phyloP scores from a whole-genome alignment of 2,797 vertebrate genomes.

The Hippoglossus hippoglossus region DNA sequence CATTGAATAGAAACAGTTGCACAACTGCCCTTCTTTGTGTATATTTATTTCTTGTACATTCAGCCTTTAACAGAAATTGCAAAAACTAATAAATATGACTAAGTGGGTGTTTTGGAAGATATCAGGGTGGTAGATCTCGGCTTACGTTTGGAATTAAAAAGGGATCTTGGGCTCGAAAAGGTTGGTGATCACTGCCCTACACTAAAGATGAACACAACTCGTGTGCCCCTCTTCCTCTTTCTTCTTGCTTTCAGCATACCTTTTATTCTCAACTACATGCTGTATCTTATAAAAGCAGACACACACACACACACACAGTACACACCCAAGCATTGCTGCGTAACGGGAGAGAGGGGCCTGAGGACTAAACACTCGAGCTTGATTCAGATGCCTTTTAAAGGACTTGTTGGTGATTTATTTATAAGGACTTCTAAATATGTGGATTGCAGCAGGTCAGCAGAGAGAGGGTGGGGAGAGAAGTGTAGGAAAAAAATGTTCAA shows the following conservation, averaged over 20 bases:
- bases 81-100: too few species aligned
- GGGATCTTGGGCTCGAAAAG: too few species aligned
- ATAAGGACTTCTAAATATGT: conserved; percentile 60
- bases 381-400: conserved; percentile 33
- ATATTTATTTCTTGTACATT: too few species aligned
- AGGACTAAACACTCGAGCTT: conserved; percentile 16
- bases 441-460: conserved; percentile 20
- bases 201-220: conserved; percentile 14
- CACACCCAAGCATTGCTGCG: background rate
- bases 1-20: too few species aligned
- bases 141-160: too few species aligned
- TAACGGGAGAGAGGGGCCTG: background rate
- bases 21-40: too few species aligned
- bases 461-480: background rate
- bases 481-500: conserved; percentile 20
- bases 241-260: background rate
- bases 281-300: conserved; percentile 13
- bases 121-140: too few species aligned
- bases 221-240: conserved; percentile 2
- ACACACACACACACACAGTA: background rate
- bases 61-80: too few species aligned
- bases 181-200: too few species aligned
- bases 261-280: conserved; percentile 10
- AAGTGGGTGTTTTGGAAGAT: too few species aligned
- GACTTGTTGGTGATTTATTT: conserved; percentile 52